These are phyloP conservation scores for Daktulosphaira vitifoliae DNA, from an alignment of 1,140 invertebrate species.

Conservation along the genomic window DNA sequence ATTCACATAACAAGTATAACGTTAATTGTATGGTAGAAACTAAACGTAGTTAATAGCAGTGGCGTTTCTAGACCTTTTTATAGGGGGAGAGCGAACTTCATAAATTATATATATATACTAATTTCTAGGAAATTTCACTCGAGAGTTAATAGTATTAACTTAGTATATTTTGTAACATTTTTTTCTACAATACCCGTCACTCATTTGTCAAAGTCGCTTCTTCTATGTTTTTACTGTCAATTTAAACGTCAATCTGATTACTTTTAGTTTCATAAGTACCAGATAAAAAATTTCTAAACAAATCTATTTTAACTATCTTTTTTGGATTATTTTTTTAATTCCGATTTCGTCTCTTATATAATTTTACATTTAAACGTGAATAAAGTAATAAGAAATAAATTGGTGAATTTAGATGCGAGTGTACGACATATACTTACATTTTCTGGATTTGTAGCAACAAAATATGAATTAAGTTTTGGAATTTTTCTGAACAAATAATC, in stretches of 20 bases:
- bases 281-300: slow-evolving; percentile 3
- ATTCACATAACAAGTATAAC: not conserved
- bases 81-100: too few species aligned
- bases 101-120: too few species aligned
- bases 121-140: too few species aligned
- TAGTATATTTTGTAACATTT: too few species aligned
- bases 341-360: slow-evolving; percentile 8
- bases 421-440: not conserved
- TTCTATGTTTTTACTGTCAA: not conserved
- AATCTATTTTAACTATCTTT: slow-evolving; percentile 3
- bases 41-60: too few species aligned
- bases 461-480: slow-evolving; percentile 12
- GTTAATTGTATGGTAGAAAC: too few species aligned
- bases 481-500: slow-evolving; percentile 4
- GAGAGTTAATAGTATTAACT: too few species aligned
- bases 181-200: slow-evolving; percentile 3
- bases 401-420: not conserved
- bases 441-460: slow-evolving; percentile 11
- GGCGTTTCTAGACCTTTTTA: too few species aligned
- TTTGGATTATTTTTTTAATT: too few species aligned
- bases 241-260: not conserved
- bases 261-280: slow-evolving; percentile 6
- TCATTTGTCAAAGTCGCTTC: slow-evolving; percentile 8
- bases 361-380: not conserved
- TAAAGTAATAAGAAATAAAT: slow-evolving; percentile 12